phyloP scores from a whole-genome alignment of 1,140 invertebrate genomes.

The Agraylea sexmaculata region DNA sequence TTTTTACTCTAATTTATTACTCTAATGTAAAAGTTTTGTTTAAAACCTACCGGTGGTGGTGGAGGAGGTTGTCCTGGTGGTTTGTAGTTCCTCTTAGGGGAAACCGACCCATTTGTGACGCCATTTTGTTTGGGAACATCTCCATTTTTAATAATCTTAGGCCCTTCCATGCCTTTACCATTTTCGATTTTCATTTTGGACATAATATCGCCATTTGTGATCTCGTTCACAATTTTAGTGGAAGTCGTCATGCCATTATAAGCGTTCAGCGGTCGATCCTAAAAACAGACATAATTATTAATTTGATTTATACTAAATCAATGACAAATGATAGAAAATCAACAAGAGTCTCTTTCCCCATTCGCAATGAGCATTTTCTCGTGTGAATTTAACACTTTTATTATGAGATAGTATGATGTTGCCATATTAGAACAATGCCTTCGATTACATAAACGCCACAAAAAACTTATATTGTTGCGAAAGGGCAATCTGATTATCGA shows the following conservation, averaged over 20 bases:
- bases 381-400: no score
- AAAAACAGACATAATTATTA: slow-evolving; percentile 12
- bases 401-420: no score
- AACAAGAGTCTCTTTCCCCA: no score
- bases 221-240: no score
- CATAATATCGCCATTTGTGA: slow-evolving; percentile 3
- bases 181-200: slow-evolving; percentile 10
- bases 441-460: no score
- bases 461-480: no score
- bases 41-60: slow-evolving; percentile 45
- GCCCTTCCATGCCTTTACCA: slow-evolving; percentile 4
- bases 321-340: no score
- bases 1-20: not conserved
- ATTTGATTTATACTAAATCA: no score
- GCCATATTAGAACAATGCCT: no score
- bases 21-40: slow-evolving; percentile 5
- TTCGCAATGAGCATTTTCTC: no score
- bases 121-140: slow-evolving; percentile 22
- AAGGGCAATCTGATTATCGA: no score
- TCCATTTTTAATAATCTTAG: slow-evolving; percentile 5
- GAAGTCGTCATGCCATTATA: slow-evolving; percentile 16
- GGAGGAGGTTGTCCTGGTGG: slow-evolving; percentile 29
- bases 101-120: slow-evolving; percentile 19
- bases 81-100: slow-evolving; percentile 16
- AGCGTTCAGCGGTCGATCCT: slow-evolving; percentile 18